Conservation (phyloP, 2,113 vertebrate genomes). For the Narcine bancroftii region DNA sequence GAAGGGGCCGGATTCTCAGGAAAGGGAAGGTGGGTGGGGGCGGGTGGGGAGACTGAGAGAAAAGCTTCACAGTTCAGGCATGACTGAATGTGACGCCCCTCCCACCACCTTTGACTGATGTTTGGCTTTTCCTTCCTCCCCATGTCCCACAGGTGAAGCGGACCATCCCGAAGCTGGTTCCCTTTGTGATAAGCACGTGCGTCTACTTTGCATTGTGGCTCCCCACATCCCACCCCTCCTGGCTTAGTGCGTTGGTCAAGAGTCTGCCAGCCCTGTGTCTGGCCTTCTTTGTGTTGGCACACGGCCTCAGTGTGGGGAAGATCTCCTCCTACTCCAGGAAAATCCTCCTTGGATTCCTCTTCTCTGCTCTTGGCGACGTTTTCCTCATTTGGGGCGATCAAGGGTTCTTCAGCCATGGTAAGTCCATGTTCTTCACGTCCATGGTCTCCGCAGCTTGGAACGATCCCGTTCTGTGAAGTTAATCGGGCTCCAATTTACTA, state of each 20-base stretch:
- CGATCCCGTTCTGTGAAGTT: no score
- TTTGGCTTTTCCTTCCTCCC: slow-evolving; percentile 2
- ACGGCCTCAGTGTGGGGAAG: slow-evolving; percentile 36
- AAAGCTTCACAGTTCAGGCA: no score
- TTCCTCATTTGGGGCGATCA: slow-evolving; percentile 67
- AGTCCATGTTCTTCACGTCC: no score
- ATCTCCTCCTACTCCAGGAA: slow-evolving; percentile 47
- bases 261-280: slow-evolving; percentile 58
- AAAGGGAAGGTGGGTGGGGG: no score
- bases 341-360: slow-evolving; percentile 53
- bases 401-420: slow-evolving; percentile 53
- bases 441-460: no score
- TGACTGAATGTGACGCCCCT: no score
- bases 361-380: slow-evolving; percentile 64
- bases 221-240: slow-evolving; percentile 49
- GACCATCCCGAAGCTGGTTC: slow-evolving; percentile 48
- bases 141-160: slow-evolving; percentile 46
- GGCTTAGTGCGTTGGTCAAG: slow-evolving; percentile 58
- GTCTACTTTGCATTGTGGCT: slow-evolving; percentile 55
- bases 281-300: slow-evolving; percentile 11
- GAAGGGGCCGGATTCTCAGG: no score
- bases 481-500: no score
- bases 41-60: no score
- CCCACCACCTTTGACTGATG: neutral
- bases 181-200: slow-evolving; percentile 58